Evolutionary conservation across 2,888 invertebrate species (phyloP).

Genomic region (Carabus problematicus): DNA sequence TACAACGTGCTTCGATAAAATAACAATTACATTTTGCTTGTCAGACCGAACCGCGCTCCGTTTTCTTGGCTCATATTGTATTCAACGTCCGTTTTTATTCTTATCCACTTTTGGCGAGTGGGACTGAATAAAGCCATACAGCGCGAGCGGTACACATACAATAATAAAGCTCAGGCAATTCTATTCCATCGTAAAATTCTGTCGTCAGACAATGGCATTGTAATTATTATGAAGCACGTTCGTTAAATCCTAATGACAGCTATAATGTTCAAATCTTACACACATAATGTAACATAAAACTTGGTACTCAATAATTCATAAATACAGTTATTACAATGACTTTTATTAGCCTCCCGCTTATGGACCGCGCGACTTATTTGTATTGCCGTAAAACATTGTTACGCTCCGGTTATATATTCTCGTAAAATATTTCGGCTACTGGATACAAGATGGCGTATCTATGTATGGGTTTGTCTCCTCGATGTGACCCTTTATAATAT

Average conservation of each 20-base stretch:
- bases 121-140: neutral
- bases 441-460: slow-evolving; percentile 8
- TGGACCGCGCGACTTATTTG: slow-evolving; percentile 29
- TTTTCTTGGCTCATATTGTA: neutral
- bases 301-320: slow-evolving; percentile 26
- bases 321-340: slow-evolving; percentile 37
- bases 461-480: too few species aligned
- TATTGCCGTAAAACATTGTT: slow-evolving; percentile 31
- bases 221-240: slow-evolving; percentile 22
- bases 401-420: slow-evolving; percentile 22
- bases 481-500: too few species aligned
- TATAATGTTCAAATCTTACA: slow-evolving; percentile 24
- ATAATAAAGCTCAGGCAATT: neutral
- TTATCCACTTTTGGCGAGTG: neutral
- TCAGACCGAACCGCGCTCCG: too few species aligned
- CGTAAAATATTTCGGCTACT: slow-evolving; percentile 31
- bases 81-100: neutral
- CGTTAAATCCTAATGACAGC: slow-evolving; percentile 22
- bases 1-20: too few species aligned
- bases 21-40: too few species aligned
- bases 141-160: neutral
- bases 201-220: slow-evolving; percentile 16
- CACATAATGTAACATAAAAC: slow-evolving; percentile 22
- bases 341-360: slow-evolving; percentile 23
- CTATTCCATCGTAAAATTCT: slow-evolving; percentile 9